Evolutionary conservation across 2,888 invertebrate species (phyloP), one percentile per base, ranked within the genome.

Genomic region (Unio pictorum): DNA sequence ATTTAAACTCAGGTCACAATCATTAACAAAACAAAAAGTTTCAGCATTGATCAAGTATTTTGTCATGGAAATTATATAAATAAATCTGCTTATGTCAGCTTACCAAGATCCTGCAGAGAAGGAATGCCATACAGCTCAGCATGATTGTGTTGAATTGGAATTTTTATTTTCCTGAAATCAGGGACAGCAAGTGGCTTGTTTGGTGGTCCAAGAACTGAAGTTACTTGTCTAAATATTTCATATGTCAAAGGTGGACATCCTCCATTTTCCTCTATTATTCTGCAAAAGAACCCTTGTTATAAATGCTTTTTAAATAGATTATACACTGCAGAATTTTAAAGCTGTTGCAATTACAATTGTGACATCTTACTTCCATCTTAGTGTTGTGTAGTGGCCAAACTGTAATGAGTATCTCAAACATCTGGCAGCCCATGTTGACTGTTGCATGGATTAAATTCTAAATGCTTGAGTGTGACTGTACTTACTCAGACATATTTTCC

Each of bases 241-340:
- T 93, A 94, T 0, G 94, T 94, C 17, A 94, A 90, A 20, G 3
- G 94, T 93, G 45, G 45, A 26, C 92, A 92, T 8, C 94, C 94
- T 0, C 94, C 94, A 85, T 94, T 94, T 11, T 93, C 93, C 55
- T 92, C 90, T 60, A 94, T 92, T 15, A 94, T 92, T 64, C 87
- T 87, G 75, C 11, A 76, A 71, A 59, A 54, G 34, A 23, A 58
- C 18, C 2, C n/a, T 4, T 7, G 7, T 20, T 58, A 23, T 26
- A 15, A 23, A 26, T 11, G 5, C 58, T 20, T 2, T 58, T 15
- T 26, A 23, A 23, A 17, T 1, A 18, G 2, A n/a, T 58, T 58
- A 11, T 26, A 11, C 58, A 26, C 20, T 20, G 17, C 20, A 15
- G 23, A 7, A 23, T 58, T 26, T 58, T 11, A 1, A 58, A 8